A percentile compares a stretch with the other conserved stretches of the same genome.
Conservation (phyloP, 2,888 invertebrate species). For the Nesidiocoris tenuis region DNA sequence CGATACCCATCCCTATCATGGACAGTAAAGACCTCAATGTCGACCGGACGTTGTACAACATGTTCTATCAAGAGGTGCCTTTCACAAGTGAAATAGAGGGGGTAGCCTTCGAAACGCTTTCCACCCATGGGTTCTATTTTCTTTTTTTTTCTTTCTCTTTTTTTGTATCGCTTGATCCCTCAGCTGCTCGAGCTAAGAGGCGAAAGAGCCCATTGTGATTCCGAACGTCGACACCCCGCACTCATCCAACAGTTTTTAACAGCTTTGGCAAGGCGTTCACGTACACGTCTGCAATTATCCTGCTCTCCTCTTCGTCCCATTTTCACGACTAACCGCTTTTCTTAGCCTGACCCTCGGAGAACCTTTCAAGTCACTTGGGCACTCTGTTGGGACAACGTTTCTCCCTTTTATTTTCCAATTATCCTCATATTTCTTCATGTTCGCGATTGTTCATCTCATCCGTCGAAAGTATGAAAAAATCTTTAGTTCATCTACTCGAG, state of each 20-base stretch:
- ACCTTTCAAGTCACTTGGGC: slow-evolving; percentile 5
- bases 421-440: neutral
- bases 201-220: slow-evolving; percentile 15
- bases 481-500: no score
- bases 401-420: slow-evolving; percentile 18
- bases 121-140: neutral
- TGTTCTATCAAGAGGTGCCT: no score
- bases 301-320: neutral
- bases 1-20: no score
- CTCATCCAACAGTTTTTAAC: slow-evolving; percentile 18
- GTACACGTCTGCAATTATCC: slow-evolving; percentile 21
- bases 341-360: neutral
- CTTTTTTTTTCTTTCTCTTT: neutral
- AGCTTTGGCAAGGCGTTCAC: slow-evolving; percentile 5
- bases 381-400: neutral
- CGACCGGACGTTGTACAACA: no score
- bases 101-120: no score
- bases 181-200: neutral
- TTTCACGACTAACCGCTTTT: neutral
- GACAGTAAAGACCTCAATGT: no score
- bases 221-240: neutral
- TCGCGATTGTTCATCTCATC: no score
- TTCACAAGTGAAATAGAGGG: no score
- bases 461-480: no score
- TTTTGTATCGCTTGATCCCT: neutral